A percentile compares a stretch with the other conserved stretches of the same genome.
Conservation (phyloP, 2,797 vertebrate species). For the Gorsachius magnificus region DNA sequence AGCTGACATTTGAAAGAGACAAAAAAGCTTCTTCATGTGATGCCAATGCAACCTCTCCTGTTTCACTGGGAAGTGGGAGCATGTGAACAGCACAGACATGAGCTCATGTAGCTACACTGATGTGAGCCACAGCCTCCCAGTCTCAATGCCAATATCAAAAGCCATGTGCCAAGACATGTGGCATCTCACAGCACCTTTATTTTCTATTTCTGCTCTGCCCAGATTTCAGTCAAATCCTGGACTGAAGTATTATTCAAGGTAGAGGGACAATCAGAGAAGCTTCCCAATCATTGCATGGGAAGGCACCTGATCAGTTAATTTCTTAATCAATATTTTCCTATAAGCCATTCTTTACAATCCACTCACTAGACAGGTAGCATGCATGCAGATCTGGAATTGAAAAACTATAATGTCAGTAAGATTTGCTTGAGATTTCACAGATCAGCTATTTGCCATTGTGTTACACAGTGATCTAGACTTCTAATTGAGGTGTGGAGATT, state of each 20-base stretch:
- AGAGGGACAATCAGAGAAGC: background rate
- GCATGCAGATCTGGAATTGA: background rate
- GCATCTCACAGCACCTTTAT: background rate
- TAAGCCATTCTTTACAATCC: background rate
- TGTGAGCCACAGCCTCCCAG: background rate
- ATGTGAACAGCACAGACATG: conserved; percentile 26
- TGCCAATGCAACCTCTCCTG: conserved; percentile 35
- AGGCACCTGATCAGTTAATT: background rate
- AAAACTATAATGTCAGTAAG: background rate
- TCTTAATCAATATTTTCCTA: background rate
- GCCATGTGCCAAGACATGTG: background rate
- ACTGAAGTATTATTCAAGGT: background rate
- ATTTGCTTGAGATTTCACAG: background rate
- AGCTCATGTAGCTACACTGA: conserved; percentile 3
- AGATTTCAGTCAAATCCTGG: background rate
- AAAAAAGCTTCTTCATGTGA: conserved; percentile 61
- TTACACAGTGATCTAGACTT: background rate
- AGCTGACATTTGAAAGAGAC: conserved; percentile 51
- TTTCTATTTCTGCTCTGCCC: background rate
- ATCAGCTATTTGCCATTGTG: background rate
- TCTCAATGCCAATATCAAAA: background rate
- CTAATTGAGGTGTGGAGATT: background rate
- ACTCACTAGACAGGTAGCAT: background rate
- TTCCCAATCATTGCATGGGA: background rate
- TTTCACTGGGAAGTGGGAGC: conserved; percentile 30